Conservation (phyloP, 2,797 vertebrate genomes). For the Cetoscarus ocellatus region DNA sequence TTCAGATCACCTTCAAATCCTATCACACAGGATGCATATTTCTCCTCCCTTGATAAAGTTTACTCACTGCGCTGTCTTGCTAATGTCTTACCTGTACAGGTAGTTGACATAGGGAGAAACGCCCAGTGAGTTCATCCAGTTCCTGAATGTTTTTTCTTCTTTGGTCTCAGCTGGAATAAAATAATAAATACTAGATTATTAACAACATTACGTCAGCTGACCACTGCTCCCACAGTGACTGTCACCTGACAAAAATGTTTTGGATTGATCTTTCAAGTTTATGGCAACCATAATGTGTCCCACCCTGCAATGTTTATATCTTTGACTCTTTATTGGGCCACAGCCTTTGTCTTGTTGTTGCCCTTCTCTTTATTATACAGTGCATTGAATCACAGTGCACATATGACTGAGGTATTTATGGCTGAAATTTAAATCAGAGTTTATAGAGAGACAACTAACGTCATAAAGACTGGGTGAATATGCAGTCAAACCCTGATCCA, state of each 20-base stretch:
- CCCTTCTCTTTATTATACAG: background rate
- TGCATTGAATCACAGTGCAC: background rate
- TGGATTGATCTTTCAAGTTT: slow-evolving; percentile 6
- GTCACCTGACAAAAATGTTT: background rate
- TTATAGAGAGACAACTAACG: background rate
- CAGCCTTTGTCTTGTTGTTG: background rate
- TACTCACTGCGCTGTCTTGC: background rate
- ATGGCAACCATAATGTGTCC: slow-evolving; percentile 15
- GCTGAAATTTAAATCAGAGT: background rate
- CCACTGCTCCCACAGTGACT: background rate
- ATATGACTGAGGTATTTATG: background rate
- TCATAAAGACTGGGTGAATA: background rate
- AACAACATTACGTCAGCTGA: background rate
- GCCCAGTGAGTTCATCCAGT: slow-evolving; percentile 99
- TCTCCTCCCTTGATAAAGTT: slow-evolving; percentile 5
- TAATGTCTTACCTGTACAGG: slow-evolving; percentile 89
- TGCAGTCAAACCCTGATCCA: background rate
- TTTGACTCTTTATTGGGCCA: slow-evolving; percentile 3
- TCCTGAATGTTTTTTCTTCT: slow-evolving; percentile 95
- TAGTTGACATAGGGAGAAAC: slow-evolving; percentile 93
- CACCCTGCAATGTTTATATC: background rate
- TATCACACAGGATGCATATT: background rate
- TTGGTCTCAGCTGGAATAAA: slow-evolving; percentile 89
- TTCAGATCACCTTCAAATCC: too few species aligned
- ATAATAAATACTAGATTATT: slow-evolving; percentile 16